Evolutionary conservation across 2,113 vertebrate genomes (phyloP), one percentile per base, ranked within the genome.

Genomic region (Cebus imitator): DNA sequence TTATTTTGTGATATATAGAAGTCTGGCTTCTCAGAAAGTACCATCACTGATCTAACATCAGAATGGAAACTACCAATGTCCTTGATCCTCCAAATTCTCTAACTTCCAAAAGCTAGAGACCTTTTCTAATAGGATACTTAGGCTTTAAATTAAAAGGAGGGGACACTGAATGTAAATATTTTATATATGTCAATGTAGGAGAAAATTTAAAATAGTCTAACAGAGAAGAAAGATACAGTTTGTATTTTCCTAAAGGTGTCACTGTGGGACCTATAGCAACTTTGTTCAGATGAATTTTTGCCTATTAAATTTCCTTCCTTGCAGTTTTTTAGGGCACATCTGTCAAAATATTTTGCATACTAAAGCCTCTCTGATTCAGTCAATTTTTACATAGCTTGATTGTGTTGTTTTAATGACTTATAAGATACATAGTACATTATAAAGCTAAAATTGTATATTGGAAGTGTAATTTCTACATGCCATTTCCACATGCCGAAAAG

Each of bases 231-330:
- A 98, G 90, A 96, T 85, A 98, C 70, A 92, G 76, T 95, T 97
- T 97, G 58, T 84, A 93, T 97, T 98, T 98, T 98, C 98, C 98
- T 98, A 98, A 99, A 99, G 98, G 97, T 98, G 98, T 99, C 98
- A 99, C 98, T 98, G 97, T 98, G 96, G 96, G 98, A 98, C 98
- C 97, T 98, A 97, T 32, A 96, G 98, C 97, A 97, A 98, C 90
- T 98, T 97, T 78, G 58, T 73, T 93, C 92, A 80, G 80, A 97
- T 91, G 68, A 92, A 97, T 98, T 98, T 95, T 96, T 95, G 90
- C 58, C 81, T 88, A 73, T 96, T 97, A 94, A 70, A 95, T 94
- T 94, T 98, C 86, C 97, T 98, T 95, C 76, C 82, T 89, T 94
- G 92, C 2, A 1, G 95, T 97, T 96, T 93, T 95, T 97, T 97